Base-by-base conservation (phyloP, 1,140 invertebrate species). In the Temnothorax curvispinosus region DNA sequence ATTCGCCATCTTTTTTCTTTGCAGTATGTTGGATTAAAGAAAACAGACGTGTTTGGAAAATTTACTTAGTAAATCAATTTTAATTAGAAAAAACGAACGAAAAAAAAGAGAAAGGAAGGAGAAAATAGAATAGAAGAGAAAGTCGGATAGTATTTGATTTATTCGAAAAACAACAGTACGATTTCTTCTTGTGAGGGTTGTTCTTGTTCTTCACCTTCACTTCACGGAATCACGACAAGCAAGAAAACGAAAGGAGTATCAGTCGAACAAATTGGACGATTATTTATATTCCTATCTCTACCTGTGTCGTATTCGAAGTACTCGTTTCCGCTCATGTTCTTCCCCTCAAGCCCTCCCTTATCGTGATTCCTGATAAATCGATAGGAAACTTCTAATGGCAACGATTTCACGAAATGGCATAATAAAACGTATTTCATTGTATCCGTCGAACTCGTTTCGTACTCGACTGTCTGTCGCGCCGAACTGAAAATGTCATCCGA, bases 181-280 rank as follows among this genome's bases (percentile, higher is more conserved):
- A 74, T 82, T 58, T 67, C 32, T 69, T 72, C 52, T 18, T 13
- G n/a, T 1, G 67, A 74, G 27, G 18, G 58, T 47, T 56, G 41
- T 52, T 67, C 21, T 72, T 67, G 21, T 58, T 82, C 38, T 41
- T 82, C 38, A 52, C 52, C 54, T 76, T 67, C 13, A 18, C 77
- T 13, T 18, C 50, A 21, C 18, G 72, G 65, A 72, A 58, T 58
- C 80, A 54, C 69, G 47, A 69, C 15, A 62, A 35, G 47, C 27
- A 75, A 75, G 77, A 47, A 50, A 80, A 67, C 52, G 81, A 21
- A 71, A 71, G 35, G 87, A 64, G 78, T 77, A 91, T 94, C 90
- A 89, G 81, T 87, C 80, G 91, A 89, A 81, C 91, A 93, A 93
- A 94, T 94, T 94, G 91, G 90, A 74, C 77, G 89, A 94, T 94